Evolutionary conservation across 64 coral and sea anemone species (phyloP), one percentile per base, ranked within the genome.

Genomic region (Acropora tenuis): DNA sequence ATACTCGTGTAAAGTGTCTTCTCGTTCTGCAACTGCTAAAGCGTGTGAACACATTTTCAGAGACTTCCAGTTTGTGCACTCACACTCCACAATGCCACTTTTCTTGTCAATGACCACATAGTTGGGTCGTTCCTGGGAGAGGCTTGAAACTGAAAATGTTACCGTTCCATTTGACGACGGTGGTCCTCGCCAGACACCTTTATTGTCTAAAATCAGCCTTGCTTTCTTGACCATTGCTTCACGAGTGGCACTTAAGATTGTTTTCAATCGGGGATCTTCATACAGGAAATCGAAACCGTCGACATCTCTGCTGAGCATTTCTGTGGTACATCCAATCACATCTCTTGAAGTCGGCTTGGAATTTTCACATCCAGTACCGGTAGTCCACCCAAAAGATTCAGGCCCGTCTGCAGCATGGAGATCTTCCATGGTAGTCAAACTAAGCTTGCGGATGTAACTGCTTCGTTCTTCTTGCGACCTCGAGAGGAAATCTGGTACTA

Each of bases 1-100:
- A 43, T 58, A 81, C 2, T 52, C 20, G 41, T 52, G 47, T 10
- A 81, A 30, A 5, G 19, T 11, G 58, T 81, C 79, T 18, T 81
- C 79, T 19, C 48, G 47, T 57, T 81, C 79, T 41, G 79, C 79
- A 30, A 81, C 58, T 10, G 79, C 79, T 43, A 81, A 53, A 16
- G 79, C 79, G 58, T 81, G 79, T 55, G 79, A 81, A 81, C 79
- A 81, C 13, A 81, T 81, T 17, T 53, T 81, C 20, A 53, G 13
- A 53, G 79, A n/a, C 58, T 81, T 81, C 52, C 79, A 81, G 79
- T 63, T 52, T 52, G 48, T 2, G 16, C 79, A 81, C 40, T 81
- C 79, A 43, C 79, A 81, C 40, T 81, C 79, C 79, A 81, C 79
- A 1, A 4, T 53, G 1, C 79, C 79, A 57, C 2, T 81, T 1